Conservation (phyloP, 2,113 vertebrate genomes). For the Gobiocypris rarus region DNA sequence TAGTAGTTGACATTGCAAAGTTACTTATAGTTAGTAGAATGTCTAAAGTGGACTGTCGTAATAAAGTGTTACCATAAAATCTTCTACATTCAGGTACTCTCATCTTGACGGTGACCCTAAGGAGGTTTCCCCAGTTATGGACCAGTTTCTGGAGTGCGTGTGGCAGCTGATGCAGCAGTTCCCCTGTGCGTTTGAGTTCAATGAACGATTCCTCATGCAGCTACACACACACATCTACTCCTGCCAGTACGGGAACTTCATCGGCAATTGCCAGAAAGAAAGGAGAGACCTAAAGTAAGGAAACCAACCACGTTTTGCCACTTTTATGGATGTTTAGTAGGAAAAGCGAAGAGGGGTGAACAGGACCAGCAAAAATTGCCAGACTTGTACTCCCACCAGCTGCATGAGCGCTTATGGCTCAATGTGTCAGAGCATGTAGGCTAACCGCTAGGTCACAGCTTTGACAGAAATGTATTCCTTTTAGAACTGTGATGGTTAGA, state of each 20-base stretch:
- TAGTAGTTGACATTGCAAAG: too few species aligned
- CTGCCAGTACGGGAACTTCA: conserved; percentile 92
- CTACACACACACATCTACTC: conserved; percentile 90
- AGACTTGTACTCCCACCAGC: background rate
- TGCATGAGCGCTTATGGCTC: background rate
- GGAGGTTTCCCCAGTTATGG: conserved; percentile 94
- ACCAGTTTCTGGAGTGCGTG: conserved; percentile 95
- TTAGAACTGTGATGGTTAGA: background rate
- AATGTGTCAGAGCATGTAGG: background rate
- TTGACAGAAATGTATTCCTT: background rate
- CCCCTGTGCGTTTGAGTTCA: conserved; percentile 97
- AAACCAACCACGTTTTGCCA: background rate
- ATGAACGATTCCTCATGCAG: conserved; percentile 89
- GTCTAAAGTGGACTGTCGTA: too few species aligned
- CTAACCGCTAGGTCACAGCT: background rate
- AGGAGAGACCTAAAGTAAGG: conserved; percentile 84
- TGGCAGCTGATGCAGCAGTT: conserved; percentile 97
- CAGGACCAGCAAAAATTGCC: background rate
- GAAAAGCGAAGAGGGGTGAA: background rate
- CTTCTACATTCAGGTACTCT: conserved; percentile 79
- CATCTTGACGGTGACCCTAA: conserved; percentile 93
- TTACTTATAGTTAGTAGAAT: too few species aligned
- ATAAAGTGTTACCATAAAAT: background rate
- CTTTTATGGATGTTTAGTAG: background rate
- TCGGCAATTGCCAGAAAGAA: conserved; percentile 92